Evolutionary conservation across 2,797 vertebrate genomes (phyloP).

Genomic region (Scomberomorus guttatus): DNA sequence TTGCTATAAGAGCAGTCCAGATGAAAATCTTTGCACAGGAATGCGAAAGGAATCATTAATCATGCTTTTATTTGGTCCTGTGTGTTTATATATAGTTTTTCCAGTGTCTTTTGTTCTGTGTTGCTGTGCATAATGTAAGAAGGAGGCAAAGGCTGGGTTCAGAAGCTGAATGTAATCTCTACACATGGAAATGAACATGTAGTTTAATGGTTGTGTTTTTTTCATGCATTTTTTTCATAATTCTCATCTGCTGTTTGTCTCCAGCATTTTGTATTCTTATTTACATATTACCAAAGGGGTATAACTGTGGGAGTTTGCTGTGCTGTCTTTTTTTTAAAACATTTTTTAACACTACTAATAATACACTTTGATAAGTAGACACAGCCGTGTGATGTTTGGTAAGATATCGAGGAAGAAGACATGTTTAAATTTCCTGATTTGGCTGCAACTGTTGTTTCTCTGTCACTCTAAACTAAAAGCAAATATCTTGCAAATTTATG

Average conservation of each 20-base stretch:
- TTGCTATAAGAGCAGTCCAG: constrained; percentile 18
- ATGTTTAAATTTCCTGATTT: constrained; percentile 1
- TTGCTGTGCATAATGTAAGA: constrained; percentile 31
- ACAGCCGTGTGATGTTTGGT: neutral
- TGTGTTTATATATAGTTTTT: constrained; percentile 17
- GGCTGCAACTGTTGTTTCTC: neutral
- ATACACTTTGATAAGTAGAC: constrained; percentile 1
- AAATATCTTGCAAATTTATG: neutral
- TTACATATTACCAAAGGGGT: constrained; percentile 39
- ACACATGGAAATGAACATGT: constrained; percentile 27
- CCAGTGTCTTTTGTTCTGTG: constrained; percentile 21
- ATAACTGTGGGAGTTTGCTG: constrained; percentile 51
- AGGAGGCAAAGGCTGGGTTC: constrained; percentile 16
- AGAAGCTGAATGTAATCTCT: constrained; percentile 51
- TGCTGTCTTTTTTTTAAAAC: constrained; percentile 40
- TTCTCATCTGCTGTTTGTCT: constrained; percentile 29
- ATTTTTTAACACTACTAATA: constrained; percentile 35
- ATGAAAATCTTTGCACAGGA: constrained; percentile 36
- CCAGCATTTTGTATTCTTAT: constrained; percentile 23
- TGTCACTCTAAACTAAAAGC: neutral
- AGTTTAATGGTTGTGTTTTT: constrained; percentile 45
- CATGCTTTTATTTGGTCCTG: constrained; percentile 3
- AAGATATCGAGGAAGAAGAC: neutral
- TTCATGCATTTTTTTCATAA: constrained; percentile 19
- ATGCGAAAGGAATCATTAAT: constrained; percentile 38